These are phyloP conservation scores for Myotis pilosus DNA, from an alignment of 2,797 vertebrate genomes.

Conservation along the genomic window DNA sequence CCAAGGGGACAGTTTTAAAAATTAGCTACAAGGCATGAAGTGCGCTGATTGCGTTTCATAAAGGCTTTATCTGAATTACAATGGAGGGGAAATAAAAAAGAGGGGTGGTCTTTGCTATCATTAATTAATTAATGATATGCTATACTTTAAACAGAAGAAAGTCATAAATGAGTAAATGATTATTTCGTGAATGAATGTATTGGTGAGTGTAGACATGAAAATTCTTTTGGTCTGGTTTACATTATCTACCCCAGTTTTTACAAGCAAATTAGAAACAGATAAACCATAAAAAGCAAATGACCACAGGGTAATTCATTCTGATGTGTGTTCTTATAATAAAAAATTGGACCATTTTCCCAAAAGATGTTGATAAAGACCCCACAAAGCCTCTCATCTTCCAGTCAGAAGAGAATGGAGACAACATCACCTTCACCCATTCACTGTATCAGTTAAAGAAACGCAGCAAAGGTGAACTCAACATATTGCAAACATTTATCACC, in stretches of 20 bases:
- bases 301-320: constrained; percentile 47
- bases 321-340: constrained; percentile 19
- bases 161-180: not conserved
- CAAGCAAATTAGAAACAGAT: constrained; percentile 66
- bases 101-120: not conserved
- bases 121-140: constrained; percentile 33
- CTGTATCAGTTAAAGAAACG: constrained; percentile 16
- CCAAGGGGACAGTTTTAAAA: constrained; percentile 7
- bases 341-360: not conserved
- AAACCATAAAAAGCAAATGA: constrained; percentile 68
- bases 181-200: constrained; percentile 11
- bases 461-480: constrained; percentile 15
- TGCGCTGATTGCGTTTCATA: not conserved
- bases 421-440: not conserved
- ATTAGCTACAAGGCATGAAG: constrained; percentile 51
- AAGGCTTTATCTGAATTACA: constrained; percentile 46
- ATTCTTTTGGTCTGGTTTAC: constrained; percentile 55
- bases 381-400: not conserved
- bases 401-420: not conserved
- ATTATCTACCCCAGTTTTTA: constrained; percentile 37
- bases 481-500: constrained; percentile 34
- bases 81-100: not conserved
- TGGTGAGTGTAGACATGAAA: not conserved
- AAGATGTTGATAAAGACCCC: not conserved
- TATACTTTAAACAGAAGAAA: constrained; percentile 19